A percentile compares a stretch with the other conserved stretches of the same genome.
These are phyloP conservation scores for Tadarida brasiliensis DNA, from an alignment of 2,797 vertebrate genomes.

Conservation along the genomic window DNA sequence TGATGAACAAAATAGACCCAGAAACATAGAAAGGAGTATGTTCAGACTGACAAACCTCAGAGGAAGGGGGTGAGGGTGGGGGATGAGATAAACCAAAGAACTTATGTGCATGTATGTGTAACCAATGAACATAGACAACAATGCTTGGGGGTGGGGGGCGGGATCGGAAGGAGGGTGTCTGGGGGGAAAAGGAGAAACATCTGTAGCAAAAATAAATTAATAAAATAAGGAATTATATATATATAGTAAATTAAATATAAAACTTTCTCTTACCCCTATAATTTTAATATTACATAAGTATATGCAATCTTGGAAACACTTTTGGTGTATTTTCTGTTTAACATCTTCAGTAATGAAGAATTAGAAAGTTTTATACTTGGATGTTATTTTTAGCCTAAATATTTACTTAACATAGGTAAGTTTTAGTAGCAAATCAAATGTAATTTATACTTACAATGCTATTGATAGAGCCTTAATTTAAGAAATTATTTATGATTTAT, in stretches of 20 bases:
- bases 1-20: too few species aligned
- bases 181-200: too few species aligned
- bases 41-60: too few species aligned
- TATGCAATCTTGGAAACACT: not conserved
- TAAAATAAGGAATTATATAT: not conserved
- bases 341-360: not conserved
- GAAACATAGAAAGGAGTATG: too few species aligned
- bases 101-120: too few species aligned
- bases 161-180: too few species aligned
- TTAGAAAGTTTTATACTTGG: not conserved
- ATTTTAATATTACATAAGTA: conserved; percentile 22
- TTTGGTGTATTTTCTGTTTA: not conserved
- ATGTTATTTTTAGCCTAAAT: not conserved
- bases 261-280: not conserved
- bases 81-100: too few species aligned
- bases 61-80: too few species aligned
- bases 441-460: not conserved
- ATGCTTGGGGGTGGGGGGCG: too few species aligned
- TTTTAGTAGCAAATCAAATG: not conserved
- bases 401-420: not conserved
- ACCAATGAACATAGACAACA: too few species aligned
- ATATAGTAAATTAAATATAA: conserved; percentile 38
- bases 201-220: too few species aligned
- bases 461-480: not conserved
- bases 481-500: not conserved